Evolutionary conservation across 2,113 vertebrate species (phyloP), one percentile per base, ranked within the genome.

Genomic region (Butastur rufipennis): DNA sequence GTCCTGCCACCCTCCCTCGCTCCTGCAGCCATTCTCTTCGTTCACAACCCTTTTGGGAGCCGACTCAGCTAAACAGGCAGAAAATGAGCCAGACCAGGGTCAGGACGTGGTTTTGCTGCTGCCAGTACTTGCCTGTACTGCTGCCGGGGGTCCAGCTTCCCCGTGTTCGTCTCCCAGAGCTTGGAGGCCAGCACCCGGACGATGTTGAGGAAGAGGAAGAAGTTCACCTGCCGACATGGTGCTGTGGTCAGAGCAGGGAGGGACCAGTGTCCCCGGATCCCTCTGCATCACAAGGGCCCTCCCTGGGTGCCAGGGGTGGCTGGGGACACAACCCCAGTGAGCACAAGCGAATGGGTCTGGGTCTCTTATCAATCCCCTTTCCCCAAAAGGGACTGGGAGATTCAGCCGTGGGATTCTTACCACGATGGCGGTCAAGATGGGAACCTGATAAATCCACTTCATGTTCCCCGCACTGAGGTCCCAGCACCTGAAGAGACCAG

Each of bases 401-500:
- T 32, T 83, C 38, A 67, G 16, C 32, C n/a, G 7, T 0, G 7
- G 56, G 56, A 34, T 63, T 97, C 99, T 99, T 95, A 99, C 99
- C 98, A 99, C 97, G 1, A 99, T 97, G 7, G 99, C 98, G 6
- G 98, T 99, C 91, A 99, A 96, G 94, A 99, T 99, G 43, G 99
- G 99, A 47, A 99, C 98, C 96, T 99, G 99, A 86, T 99, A 98
- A 86, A 99, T 99, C 99, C 99, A 99, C 95, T 99, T 99, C 97
- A 99, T 98, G 97, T 99, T 99, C 85, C 99, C 99, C 0, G 99
- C 99, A 45, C 99, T 99, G 96, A 99, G 97, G 93, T 99, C 99
- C 99, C 99, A 99, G 97, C 99, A 99, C 98, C 99, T 99, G 95
- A 40, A 36, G 45, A 89, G 17, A 53, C 6, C 58, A n/a, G 34